Evolutionary conservation across 2,888 invertebrate genomes (phyloP), one percentile per base, ranked within the genome.

Genomic region (Sympetrum striolatum): DNA sequence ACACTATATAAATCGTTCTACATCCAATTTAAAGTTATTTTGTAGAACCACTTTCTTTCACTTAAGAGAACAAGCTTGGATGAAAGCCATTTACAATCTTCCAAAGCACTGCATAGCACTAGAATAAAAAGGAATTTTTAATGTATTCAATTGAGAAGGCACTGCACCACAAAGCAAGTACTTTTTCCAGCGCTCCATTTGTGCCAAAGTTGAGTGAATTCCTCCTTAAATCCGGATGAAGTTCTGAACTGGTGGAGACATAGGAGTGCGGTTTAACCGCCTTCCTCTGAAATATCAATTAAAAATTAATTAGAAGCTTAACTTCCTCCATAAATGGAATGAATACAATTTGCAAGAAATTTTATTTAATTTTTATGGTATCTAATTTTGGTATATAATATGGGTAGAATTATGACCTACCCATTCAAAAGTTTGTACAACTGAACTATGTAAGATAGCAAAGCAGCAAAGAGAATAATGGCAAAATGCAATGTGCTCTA

Each of bases 221-320:
- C 25, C 64, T 48, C 44, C 25, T 80, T 91, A 91, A n/a, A 82
- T 82, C 12, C 82, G 79, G 58, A 91, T 91, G 39, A 91, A 80
- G 60, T 79, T 80, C 81, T 91, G 91, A 18, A 90, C 91, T 22
- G 86, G n/a, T 53, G 91, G 90, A 35, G 86, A 81, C 14, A 90
- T 80, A n/a, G 91, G 60, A 22, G 90, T 90, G 22, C 91, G 91
- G 86, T 80, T 82, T 37, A 91, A 60, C 37, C 82, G 60, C 39
- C 90, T 91, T 44, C 82, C 90, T 90, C 91, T 91, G 90, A 2
- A 90, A 81, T 14, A n/a, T 6, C 6, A 80, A 18, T 4, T 44
- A 44, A 31, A 53, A 44, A 25, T 25, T 14, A 25, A 48, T 22
- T 90, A 80, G 37, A 80, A 25, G 25, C 31, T 25, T 1, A 39